A percentile compares a stretch with the other conserved stretches of the same genome.
Evolutionary conservation across 1,140 invertebrate species (phyloP).

Genomic region (Teleopsis dalmanni): DNA sequence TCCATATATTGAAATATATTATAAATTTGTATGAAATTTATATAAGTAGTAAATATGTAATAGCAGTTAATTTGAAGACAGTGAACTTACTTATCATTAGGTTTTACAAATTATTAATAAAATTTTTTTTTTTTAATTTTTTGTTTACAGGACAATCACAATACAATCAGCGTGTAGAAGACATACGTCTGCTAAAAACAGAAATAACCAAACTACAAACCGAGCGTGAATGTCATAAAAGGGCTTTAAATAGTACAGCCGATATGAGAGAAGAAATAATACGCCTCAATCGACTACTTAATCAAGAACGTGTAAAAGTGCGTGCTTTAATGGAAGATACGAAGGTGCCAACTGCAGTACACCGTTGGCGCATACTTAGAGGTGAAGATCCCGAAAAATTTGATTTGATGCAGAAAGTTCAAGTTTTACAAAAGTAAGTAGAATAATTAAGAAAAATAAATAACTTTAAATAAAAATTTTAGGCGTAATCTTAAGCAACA

Average conservation of each 20-base stretch:
- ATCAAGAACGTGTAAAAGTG: constrained; percentile 57
- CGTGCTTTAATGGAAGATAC: constrained; percentile 69
- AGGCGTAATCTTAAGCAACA: constrained; percentile 28
- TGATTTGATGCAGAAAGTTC: constrained; percentile 64
- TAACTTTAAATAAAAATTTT: background rate
- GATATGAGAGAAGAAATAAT: constrained; percentile 62
- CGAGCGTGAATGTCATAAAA: constrained; percentile 54
- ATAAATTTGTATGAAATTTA: no score
- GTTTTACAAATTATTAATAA: no score
- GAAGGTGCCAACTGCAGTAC: constrained; percentile 72
- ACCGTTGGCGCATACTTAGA: constrained; percentile 68
- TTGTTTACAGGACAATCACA: constrained; percentile 50
- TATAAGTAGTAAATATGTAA: no score
- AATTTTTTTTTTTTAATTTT: background rate
- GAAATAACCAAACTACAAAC: constrained; percentile 63
- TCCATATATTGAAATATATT: no score
- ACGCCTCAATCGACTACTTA: constrained; percentile 59
- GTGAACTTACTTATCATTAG: no score
- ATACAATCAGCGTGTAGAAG: constrained; percentile 63
- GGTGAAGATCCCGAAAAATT: constrained; percentile 66
- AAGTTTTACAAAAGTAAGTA: constrained; percentile 52
- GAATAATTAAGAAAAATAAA: background rate
- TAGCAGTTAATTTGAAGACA: no score
- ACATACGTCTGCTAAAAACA: constrained; percentile 65
- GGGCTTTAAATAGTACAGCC: constrained; percentile 55